Evolutionary conservation across 2,888 invertebrate genomes (phyloP).

Genomic region (Drosophila bunnanda): DNA sequence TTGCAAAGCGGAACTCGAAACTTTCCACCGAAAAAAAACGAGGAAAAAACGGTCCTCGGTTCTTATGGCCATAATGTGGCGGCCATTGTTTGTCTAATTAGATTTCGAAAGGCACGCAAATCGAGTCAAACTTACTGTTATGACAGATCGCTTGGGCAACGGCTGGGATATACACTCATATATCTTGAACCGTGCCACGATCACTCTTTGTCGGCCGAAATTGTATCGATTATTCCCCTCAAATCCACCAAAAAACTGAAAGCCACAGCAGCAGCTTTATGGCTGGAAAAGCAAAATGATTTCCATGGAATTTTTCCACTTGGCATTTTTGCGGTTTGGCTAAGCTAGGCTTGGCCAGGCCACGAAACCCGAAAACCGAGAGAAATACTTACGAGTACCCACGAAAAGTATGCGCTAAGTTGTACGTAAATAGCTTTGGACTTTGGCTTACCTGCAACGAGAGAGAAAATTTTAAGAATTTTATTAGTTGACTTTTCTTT

Average conservation of each 20-base stretch:
- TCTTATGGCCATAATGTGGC: constrained; percentile 55
- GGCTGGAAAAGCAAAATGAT: constrained; percentile 36
- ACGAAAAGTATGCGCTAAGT: constrained; percentile 20
- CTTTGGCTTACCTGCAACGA: constrained; percentile 70
- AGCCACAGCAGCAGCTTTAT: constrained; percentile 49
- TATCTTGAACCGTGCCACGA: constrained; percentile 7
- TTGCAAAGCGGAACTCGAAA: constrained; percentile 49
- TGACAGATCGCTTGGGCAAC: constrained; percentile 24
- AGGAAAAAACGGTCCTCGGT: constrained; percentile 29
- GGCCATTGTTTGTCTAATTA: constrained; percentile 69
- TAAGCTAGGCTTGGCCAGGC: constrained; percentile 43
- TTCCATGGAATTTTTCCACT: constrained; percentile 22
- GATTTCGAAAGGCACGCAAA: constrained; percentile 64
- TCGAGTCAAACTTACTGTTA: constrained; percentile 28
- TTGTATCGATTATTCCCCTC: constrained; percentile 39
- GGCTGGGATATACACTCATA: constrained; percentile 3
- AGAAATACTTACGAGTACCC: constrained; percentile 35
- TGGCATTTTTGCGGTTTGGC: constrained; percentile 35
- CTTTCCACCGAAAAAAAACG: constrained; percentile 26
- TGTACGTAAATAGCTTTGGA: constrained; percentile 21
- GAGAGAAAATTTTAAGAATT: constrained; percentile 52
- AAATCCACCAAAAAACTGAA: constrained; percentile 56
- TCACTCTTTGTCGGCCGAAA: constrained; percentile 26
- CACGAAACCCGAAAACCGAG: not conserved
- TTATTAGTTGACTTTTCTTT: constrained; percentile 51